Conservation (phyloP, 2,113 vertebrate species). For the Eleginops maclovinus region DNA sequence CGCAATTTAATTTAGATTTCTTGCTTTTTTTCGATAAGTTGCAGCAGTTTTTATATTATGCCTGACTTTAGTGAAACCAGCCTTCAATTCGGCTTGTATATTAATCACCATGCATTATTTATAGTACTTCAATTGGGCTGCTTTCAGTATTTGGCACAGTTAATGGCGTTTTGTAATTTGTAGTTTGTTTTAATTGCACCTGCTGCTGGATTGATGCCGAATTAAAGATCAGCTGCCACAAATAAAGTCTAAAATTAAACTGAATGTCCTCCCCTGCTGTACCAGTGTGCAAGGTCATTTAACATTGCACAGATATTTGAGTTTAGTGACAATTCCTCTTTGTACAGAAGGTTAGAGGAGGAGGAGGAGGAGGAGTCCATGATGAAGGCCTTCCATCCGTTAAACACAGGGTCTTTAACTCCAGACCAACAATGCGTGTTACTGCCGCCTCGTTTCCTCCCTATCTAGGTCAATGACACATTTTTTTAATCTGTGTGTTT, state of each 20-base stretch:
- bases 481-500: conserved; percentile 13
- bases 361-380: too few species aligned
- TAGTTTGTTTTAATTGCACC: too few species aligned
- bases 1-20: not conserved
- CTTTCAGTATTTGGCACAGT: not conserved
- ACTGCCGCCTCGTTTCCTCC: not conserved
- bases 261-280: fast-evolving
- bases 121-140: not conserved
- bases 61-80: fast-evolving
- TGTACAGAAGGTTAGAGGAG: not conserved
- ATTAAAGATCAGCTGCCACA: not conserved
- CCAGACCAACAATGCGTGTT: not conserved
- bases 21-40: not conserved
- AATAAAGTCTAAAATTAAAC: not conserved
- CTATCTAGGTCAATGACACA: not conserved
- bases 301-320: not conserved
- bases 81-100: not conserved
- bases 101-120: not conserved
- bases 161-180: too few species aligned
- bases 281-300: not conserved
- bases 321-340: not conserved
- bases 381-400: not conserved
- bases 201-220: not conserved
- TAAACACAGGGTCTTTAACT: not conserved
- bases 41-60: fast-evolving